These are phyloP conservation scores for Caenorhabditis zanzibari DNA, from an alignment of 2,888 invertebrate genomes.

Conservation along the genomic window DNA sequence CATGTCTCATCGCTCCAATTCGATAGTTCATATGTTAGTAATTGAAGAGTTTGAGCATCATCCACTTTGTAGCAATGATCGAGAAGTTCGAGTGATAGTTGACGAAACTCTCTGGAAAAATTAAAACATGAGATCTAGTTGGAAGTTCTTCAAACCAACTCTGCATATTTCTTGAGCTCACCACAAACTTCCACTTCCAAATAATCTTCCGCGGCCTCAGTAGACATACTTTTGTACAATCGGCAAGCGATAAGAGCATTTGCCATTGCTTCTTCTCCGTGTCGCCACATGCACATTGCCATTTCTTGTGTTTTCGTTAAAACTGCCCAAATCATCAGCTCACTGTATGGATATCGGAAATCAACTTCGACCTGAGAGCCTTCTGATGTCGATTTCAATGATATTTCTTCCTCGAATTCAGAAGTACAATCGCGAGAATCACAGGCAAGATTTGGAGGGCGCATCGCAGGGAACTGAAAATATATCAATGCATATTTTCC, in stretches of 20 bases:
- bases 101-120: conserved; percentile 80
- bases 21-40: conserved; percentile 96
- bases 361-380: conserved; percentile 59
- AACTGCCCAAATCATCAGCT: conserved; percentile 95
- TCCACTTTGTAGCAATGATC: conserved; percentile 98
- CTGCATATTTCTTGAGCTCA: conserved; percentile 84
- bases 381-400: conserved; percentile 60
- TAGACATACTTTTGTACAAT: conserved; percentile 97
- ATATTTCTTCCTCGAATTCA: conserved; percentile 72
- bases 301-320: conserved; percentile 94
- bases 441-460: conserved; percentile 65
- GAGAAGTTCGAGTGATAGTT: conserved; percentile 91
- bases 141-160: conserved; percentile 66
- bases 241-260: conserved; percentile 87
- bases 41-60: conserved; percentile 90
- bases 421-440: conserved; percentile 66
- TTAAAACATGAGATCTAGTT: no score
- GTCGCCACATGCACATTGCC: conserved; percentile 97
- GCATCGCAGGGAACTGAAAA: conserved; percentile 65
- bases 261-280: conserved; percentile 97
- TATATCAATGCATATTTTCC: no score
- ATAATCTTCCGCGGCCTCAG: conserved; percentile 98
- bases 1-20: conserved; percentile 99
- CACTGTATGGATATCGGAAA: conserved; percentile 89
- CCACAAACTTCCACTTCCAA: conserved; percentile 98